phyloP scores from a whole-genome alignment of 2,888 invertebrate species.

The Chaitophorus viminalis region DNA sequence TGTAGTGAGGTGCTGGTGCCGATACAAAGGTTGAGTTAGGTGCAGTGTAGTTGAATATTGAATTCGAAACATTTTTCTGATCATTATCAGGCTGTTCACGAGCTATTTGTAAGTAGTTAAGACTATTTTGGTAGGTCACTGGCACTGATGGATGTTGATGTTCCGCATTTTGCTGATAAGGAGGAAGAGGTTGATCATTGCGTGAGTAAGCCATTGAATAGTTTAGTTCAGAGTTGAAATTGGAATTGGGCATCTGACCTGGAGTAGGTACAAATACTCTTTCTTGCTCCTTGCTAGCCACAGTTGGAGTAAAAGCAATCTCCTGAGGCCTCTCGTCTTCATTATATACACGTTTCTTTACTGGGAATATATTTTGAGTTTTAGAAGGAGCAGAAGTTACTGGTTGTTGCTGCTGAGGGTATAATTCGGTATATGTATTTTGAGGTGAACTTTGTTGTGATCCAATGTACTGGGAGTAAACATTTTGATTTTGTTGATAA shows the following conservation, averaged over 20 bases:
- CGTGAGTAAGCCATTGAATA: constrained; percentile 49
- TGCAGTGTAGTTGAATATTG: constrained; percentile 43
- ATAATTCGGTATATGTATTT: constrained; percentile 36
- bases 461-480: constrained; percentile 46
- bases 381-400: background rate
- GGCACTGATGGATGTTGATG: constrained; percentile 63
- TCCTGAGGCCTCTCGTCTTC: constrained; percentile 67
- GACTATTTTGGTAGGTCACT: constrained; percentile 61
- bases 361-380: constrained; percentile 67
- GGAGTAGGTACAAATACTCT: constrained; percentile 65
- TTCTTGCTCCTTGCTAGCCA: constrained; percentile 65
- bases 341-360: constrained; percentile 75
- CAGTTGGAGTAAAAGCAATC: constrained; percentile 64
- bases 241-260: constrained; percentile 64
- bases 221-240: constrained; percentile 44
- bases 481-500: constrained; percentile 58
- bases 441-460: constrained; percentile 52
- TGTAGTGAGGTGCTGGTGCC: constrained; percentile 55
- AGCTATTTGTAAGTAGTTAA: constrained; percentile 55
- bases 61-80: constrained; percentile 49
- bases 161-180: constrained; percentile 63
- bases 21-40: constrained; percentile 44
- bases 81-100: constrained; percentile 42
- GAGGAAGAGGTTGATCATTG: constrained; percentile 58
- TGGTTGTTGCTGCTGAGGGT: constrained; percentile 49